Evolutionary conservation across 92 coral and sea anemone species (phyloP).

Genomic region (Zoanthus sansibaricus): DNA sequence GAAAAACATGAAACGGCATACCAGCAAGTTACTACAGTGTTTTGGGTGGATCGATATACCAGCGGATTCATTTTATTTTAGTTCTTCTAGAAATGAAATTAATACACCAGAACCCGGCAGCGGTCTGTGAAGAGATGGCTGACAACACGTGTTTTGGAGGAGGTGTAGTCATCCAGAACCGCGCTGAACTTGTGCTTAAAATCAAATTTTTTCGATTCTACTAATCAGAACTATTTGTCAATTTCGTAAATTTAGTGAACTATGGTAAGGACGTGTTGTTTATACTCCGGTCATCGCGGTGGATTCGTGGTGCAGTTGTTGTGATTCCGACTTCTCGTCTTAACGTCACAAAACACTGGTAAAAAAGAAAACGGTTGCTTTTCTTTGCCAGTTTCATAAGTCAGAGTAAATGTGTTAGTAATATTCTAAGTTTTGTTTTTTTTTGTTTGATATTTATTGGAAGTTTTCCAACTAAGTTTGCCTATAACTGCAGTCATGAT

Average conservation of each 20-base stretch:
- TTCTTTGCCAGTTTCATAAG: not conserved
- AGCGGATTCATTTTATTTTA: not conserved
- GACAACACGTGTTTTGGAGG: slow-evolving; percentile 51
- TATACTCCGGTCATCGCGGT: not conserved
- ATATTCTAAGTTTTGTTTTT: not conserved
- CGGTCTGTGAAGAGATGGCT: slow-evolving; percentile 9
- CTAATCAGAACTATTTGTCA: not conserved
- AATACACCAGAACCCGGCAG: slow-evolving; percentile 12
- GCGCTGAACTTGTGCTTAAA: not conserved
- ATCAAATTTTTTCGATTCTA: not conserved
- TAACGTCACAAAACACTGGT: not conserved
- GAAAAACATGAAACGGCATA: slow-evolving; percentile 20
- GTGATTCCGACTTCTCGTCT: not conserved
- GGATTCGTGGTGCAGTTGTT: not conserved
- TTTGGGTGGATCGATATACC: not conserved
- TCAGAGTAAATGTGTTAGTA: not conserved
- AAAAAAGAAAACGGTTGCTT: not conserved
- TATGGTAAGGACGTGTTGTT: not conserved
- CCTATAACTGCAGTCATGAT: not conserved
- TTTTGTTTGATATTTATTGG: not conserved
- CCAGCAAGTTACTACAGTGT: not conserved
- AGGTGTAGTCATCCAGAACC: slow-evolving; percentile 16
- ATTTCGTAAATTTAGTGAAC: not conserved
- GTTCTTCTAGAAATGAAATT: slow-evolving; percentile 3
- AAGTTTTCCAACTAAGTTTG: not conserved